Conservation (phyloP, 2,797 vertebrate genomes). For the Rousettus madagascariensis region DNA sequence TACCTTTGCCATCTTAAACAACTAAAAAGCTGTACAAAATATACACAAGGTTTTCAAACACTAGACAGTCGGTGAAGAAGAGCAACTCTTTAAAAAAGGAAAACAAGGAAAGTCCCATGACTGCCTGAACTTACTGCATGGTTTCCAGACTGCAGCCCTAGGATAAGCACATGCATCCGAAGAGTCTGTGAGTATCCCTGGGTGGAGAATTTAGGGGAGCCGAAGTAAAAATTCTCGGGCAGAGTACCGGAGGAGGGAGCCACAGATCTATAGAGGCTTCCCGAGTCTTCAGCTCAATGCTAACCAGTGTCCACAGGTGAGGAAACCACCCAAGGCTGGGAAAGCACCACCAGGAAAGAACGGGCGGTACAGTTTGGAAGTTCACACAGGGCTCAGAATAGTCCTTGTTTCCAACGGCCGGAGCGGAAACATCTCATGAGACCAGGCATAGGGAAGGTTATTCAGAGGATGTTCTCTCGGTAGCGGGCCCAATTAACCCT, state of each 20-base stretch:
- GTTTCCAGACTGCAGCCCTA: background rate
- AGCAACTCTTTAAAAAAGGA: background rate
- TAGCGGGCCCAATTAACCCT: background rate
- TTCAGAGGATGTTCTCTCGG: background rate
- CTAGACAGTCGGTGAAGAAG: background rate
- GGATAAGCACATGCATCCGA: background rate
- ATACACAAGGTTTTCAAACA: background rate
- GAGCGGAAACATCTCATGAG: background rate
- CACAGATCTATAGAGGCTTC: background rate
- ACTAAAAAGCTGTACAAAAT: background rate
- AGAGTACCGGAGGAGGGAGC: background rate
- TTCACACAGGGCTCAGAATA: background rate
- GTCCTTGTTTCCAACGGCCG: background rate
- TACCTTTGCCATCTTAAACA: background rate
- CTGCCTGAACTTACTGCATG: accelerated
- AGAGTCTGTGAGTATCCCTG: background rate
- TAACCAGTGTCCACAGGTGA: background rate
- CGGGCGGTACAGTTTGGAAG: background rate
- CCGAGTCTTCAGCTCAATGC: background rate
- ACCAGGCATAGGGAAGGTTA: background rate
- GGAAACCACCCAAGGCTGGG: background rate
- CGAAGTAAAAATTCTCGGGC: background rate
- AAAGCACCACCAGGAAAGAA: background rate
- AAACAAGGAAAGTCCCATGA: background rate
- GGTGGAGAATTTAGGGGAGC: too few species aligned